Percentiles rank a stretch among this genome's conserved stretches.
Evolutionary conservation across 1,140 invertebrate genomes (phyloP).

Genomic region (Sarcophaga bullata): DNA sequence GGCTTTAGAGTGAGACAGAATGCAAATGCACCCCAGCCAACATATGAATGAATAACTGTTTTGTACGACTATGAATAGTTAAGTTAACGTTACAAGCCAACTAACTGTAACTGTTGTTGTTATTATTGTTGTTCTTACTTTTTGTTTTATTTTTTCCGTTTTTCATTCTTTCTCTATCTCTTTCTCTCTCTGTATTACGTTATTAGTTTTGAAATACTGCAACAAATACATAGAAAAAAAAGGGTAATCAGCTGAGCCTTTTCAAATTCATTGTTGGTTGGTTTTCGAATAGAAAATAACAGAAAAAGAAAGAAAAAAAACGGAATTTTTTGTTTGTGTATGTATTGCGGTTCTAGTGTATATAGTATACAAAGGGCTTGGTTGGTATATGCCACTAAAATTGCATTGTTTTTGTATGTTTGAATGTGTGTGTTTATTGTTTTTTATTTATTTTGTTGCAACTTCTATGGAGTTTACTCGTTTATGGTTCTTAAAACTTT

Average conservation of each 20-base stretch:
- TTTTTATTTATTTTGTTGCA: background rate
- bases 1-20: background rate
- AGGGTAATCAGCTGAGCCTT: constrained; percentile 19
- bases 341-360: background rate
- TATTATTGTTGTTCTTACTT: background rate
- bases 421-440: background rate
- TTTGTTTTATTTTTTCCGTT: too few species aligned
- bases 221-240: constrained; percentile 15
- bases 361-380: background rate
- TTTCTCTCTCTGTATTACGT: background rate
- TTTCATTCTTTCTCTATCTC: too few species aligned
- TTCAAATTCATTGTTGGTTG: background rate
- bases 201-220: background rate
- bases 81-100: constrained; percentile 19
- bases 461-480: background rate
- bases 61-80: background rate
- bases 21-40: background rate
- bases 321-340: background rate
- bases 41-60: too few species aligned
- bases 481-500: constrained; percentile 25
- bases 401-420: background rate
- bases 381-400: background rate
- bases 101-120: background rate
- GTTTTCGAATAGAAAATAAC: constrained; percentile 6
- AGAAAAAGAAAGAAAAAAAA: too few species aligned